Evolutionary conservation across 2,113 vertebrate genomes (phyloP).

Genomic region (Pterocles gutturalis): DNA sequence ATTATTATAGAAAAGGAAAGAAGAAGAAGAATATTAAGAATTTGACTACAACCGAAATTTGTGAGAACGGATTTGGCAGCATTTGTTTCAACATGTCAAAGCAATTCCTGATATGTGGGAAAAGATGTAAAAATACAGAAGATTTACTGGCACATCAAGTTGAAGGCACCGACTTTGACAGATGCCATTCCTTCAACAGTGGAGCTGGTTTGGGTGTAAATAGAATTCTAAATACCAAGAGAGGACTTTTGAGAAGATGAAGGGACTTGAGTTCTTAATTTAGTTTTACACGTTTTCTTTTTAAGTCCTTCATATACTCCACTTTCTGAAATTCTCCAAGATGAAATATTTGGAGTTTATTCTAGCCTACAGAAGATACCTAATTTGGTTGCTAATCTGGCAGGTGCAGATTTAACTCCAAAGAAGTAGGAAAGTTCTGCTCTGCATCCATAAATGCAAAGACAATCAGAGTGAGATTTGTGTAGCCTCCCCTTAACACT

Average conservation of each 20-base stretch:
- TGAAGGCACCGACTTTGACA: not conserved
- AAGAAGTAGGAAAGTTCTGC: not conserved
- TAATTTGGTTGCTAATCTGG: not conserved
- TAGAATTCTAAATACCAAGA: constrained; percentile 15
- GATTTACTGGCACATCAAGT: constrained; percentile 32
- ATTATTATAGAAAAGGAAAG: not conserved
- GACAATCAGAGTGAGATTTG: not conserved
- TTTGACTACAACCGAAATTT: not conserved
- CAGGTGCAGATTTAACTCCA: not conserved
- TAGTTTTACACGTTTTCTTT: not conserved
- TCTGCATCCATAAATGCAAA: not conserved
- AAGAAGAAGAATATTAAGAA: not conserved
- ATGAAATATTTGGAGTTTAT: not conserved
- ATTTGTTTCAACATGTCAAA: constrained; percentile 41
- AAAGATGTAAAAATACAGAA: constrained; percentile 47
- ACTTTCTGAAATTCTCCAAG: not conserved
- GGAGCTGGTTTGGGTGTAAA: not conserved
- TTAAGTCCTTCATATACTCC: not conserved
- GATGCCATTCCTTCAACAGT: constrained; percentile 2
- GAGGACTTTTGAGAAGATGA: not conserved
- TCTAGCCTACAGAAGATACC: not conserved
- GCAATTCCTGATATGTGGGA: not conserved
- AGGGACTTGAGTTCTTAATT: constrained; percentile 7
- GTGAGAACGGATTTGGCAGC: not conserved
- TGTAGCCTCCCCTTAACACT: not conserved